Conservation (phyloP, 2,888 invertebrate species). For the Teleiodes luculella region DNA sequence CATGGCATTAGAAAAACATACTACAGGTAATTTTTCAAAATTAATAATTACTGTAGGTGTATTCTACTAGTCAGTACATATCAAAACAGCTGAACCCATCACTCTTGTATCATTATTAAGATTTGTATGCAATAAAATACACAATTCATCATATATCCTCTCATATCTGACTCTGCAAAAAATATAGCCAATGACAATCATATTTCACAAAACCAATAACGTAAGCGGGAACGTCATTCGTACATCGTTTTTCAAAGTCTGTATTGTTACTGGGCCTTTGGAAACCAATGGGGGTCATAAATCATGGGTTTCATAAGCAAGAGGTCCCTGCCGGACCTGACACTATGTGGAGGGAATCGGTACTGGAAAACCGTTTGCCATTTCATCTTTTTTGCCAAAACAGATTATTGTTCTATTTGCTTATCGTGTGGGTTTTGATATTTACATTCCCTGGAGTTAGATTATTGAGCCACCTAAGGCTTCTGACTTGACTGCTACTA, state of each 20-base stretch:
- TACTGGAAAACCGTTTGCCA: constrained; percentile 50
- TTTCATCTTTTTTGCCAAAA: constrained; percentile 39
- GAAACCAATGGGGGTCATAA: constrained; percentile 46
- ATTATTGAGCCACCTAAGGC: no score
- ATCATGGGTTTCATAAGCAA: constrained; percentile 54
- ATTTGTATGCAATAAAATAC: constrained; percentile 1
- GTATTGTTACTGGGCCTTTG: constrained; percentile 41
- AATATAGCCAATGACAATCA: constrained; percentile 29
- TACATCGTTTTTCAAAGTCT: constrained; percentile 48
- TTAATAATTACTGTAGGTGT: no score
- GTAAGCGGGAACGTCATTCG: constrained; percentile 38
- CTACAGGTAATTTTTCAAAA: no score
- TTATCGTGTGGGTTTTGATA: no score
- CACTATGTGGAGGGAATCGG: constrained; percentile 58
- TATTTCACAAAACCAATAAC: constrained; percentile 50
- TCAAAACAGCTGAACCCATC: neutral
- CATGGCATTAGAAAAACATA: no score
- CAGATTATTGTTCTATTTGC: no score
- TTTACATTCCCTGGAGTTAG: no score
- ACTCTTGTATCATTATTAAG: constrained; percentile 1
- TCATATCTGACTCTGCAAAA: constrained; percentile 16
- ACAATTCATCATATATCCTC: constrained; percentile 4
- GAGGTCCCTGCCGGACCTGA: constrained; percentile 50
- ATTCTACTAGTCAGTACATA: neutral
- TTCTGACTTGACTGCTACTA: no score